Percentiles rank a stretch among this genome's conserved stretches.
These are phyloP conservation scores for Trisateles emortualis DNA, from an alignment of 2,888 invertebrate genomes.

Conservation along the genomic window DNA sequence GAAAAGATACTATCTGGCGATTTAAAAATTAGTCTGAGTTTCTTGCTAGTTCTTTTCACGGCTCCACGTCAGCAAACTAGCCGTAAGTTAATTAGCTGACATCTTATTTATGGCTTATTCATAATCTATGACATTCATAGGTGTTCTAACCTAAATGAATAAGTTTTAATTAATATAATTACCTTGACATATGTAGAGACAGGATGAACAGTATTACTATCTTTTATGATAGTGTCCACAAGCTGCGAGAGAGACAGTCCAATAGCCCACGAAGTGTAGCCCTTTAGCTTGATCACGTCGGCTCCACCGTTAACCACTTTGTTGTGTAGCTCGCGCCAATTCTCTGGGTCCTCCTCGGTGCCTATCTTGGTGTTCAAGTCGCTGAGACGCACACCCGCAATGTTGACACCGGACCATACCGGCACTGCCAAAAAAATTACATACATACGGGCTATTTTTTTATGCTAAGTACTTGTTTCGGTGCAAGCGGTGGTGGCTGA, in stretches of 20 bases:
- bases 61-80: too few species aligned
- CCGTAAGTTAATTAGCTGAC: too few species aligned
- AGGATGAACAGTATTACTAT: conserved; percentile 91
- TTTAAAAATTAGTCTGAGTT: too few species aligned
- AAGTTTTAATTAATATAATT: not conserved
- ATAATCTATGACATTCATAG: too few species aligned
- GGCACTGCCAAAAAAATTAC: conserved; percentile 88
- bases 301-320: conserved; percentile 95
- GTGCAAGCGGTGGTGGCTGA: not conserved
- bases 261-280: conserved; percentile 97
- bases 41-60: too few species aligned
- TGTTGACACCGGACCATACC: conserved; percentile 97
- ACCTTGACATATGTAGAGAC: conserved; percentile 93
- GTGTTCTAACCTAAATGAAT: not conserved
- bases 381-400: conserved; percentile 94
- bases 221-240: conserved; percentile 90
- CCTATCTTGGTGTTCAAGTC: conserved; percentile 93
- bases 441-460: too few species aligned
- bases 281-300: conserved; percentile 95
- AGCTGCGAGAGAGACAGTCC: conserved; percentile 92
- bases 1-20: too few species aligned
- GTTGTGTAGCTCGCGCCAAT: conserved; percentile 92
- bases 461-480: not conserved
- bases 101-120: too few species aligned
- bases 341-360: conserved; percentile 90